Conservation (phyloP, 2,888 invertebrate genomes). For the Iselma pallidipennis region DNA sequence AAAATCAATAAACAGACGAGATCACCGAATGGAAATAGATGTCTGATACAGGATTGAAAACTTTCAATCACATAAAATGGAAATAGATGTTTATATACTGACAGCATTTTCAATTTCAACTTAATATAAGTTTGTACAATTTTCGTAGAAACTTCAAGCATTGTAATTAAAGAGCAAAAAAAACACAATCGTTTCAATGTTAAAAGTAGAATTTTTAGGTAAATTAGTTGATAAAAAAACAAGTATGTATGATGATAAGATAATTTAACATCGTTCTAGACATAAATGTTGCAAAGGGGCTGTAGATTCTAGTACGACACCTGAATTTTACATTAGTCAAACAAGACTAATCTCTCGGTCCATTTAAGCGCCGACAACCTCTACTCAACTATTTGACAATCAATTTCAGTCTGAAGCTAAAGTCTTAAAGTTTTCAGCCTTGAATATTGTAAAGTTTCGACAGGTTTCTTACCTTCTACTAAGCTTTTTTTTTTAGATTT, state of each 20-base stretch:
- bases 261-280: not conserved
- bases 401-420: slow-evolving; percentile 27
- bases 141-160: too few relatives aligned
- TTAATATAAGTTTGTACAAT: too few relatives aligned
- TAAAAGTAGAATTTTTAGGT: too few relatives aligned
- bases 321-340: slow-evolving; percentile 34
- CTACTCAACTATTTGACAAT: slow-evolving; percentile 32
- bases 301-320: slow-evolving; percentile 10
- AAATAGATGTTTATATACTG: not conserved
- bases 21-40: not conserved
- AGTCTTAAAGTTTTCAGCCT: slow-evolving; percentile 12
- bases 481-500: too few relatives aligned
- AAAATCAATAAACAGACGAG: slow-evolving; percentile 14
- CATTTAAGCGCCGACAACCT: slow-evolving; percentile 30
- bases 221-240: not conserved
- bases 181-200: too few relatives aligned
- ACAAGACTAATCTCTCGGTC: slow-evolving; percentile 29
- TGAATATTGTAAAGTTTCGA: not conserved
- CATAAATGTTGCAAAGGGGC: not conserved
- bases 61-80: not conserved
- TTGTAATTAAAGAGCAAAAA: too few relatives aligned
- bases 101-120: not conserved
- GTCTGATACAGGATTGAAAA: not conserved
- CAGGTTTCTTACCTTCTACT: too few relatives aligned
- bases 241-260: not conserved